Percentiles rank a stretch among this genome's conserved stretches.
Conservation (phyloP, 2,113 vertebrate species). For the Suncus etruscus region DNA sequence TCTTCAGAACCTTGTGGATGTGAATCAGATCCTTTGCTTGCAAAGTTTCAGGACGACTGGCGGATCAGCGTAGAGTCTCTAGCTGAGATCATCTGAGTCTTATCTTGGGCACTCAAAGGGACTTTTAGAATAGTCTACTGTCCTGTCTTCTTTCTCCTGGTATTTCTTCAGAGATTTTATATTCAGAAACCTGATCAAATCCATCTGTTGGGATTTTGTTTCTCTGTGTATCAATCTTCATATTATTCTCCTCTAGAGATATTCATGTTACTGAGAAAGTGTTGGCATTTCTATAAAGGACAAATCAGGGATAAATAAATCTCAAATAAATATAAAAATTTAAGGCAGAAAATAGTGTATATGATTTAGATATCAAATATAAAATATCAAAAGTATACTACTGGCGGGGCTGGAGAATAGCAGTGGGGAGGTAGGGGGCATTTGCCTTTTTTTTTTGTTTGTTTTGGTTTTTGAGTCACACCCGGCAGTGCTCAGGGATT, state of each 20-base stretch:
- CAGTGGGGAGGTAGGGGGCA: too few species aligned
- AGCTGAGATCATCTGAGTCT: slow-evolving; percentile 69
- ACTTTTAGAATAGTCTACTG: slow-evolving; percentile 66
- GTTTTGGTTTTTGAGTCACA: too few species aligned
- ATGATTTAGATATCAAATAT: too few species aligned
- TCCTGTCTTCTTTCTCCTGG: slow-evolving; percentile 61
- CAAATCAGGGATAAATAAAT: slow-evolving; percentile 47
- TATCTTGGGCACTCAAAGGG: slow-evolving; percentile 14
- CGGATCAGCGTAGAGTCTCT: slow-evolving; percentile 58
- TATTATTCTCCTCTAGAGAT: slow-evolving; percentile 65
- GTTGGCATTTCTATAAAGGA: slow-evolving; percentile 81
- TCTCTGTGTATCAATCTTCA: slow-evolving; percentile 69
- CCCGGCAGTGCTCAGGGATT: too few species aligned
- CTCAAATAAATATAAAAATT: slow-evolving; percentile 39
- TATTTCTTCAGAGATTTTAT: slow-evolving; percentile 54
- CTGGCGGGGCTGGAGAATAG: too few species aligned
- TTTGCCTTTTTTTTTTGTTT: too few species aligned
- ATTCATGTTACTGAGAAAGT: slow-evolving; percentile 61
- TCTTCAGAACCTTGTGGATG: slow-evolving; percentile 75
- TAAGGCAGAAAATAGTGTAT: too few species aligned
- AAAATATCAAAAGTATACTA: too few species aligned
- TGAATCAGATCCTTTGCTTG: slow-evolving; percentile 66
- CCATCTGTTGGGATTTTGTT: slow-evolving; percentile 66
- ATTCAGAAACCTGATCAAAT: slow-evolving; percentile 61
- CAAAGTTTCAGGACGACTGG: slow-evolving; percentile 65